Base-by-base conservation (phyloP, 1,140 invertebrate genomes). In the Drosophila ercepeae region DNA sequence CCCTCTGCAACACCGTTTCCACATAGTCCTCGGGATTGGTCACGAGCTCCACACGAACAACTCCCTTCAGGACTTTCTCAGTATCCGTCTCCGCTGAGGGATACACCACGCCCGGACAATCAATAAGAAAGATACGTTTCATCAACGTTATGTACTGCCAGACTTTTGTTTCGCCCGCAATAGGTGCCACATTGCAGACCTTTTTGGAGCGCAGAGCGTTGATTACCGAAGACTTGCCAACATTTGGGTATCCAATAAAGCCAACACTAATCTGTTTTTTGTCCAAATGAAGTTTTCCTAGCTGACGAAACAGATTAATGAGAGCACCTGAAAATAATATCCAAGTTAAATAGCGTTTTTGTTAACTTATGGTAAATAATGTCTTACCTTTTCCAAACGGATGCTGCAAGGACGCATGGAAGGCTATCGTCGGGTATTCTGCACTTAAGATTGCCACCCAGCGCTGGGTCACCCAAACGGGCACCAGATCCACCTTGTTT, bases 91-190 rank as follows among this genome's bases (percentile, higher is more conserved):
- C 98, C 39, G 95, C 94, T 3, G 96, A 96, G 9, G 98, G 98
- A 93, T 99, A 99, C 18, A 99, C 99, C 67, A 99, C 96, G 41
- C 99, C 99, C 18, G 99, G 99, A 93, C 99, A 99, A 93, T 99
- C 99, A 72, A 99, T 99, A 3, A 99, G 92, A 90, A 97, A 99
- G 81, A 99, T 99, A 73, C 97, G 94, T 72, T 95, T 95, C 98
- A 99, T 99, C 19, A 99, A 92, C 0, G 98, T 99, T 46, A 99
- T 98, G 90, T 99, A 99, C 90, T 99, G 99, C 99, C 99, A 99
- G 1, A 98, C 97, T 94, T 99, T 99, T 0, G 99, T 99, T 93
- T 99, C 99, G 5, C 99, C 99, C 69, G 99, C 98, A 88, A 99
- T 97, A 5, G 99, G 99, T 8, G 99, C 99, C 2, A 99, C 98